These are phyloP conservation scores for Melanocharis versteri DNA, from an alignment of 2,113 vertebrate species.

Conservation along the genomic window DNA sequence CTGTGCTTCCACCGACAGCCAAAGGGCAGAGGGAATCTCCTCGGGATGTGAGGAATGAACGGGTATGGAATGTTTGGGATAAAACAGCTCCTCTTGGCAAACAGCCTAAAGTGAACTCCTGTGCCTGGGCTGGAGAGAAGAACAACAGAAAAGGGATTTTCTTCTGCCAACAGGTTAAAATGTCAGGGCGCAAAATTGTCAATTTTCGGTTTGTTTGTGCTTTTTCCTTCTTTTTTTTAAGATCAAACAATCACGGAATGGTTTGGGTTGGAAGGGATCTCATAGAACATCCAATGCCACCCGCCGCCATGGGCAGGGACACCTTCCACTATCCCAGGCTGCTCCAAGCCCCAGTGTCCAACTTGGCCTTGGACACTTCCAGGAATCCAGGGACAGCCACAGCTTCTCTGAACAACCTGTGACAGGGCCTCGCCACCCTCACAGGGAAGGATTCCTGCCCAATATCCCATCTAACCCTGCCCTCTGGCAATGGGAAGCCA, in stretches of 20 bases:
- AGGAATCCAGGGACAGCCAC: background rate
- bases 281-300: too few species aligned
- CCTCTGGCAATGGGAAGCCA: background rate
- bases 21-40: background rate
- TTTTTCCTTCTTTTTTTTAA: background rate
- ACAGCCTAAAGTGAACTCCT: accelerated
- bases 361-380: accelerated
- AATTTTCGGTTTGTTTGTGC: accelerated
- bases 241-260: background rate
- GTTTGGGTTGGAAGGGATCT: background rate
- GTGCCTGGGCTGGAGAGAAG: too few species aligned
- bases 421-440: accelerated
- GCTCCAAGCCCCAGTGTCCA: accelerated
- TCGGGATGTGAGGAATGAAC: accelerated
- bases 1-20: accelerated
- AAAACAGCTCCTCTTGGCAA: accelerated
- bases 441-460: accelerated
- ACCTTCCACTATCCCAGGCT: accelerated
- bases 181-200: accelerated
- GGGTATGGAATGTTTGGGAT: accelerated
- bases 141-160: background rate
- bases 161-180: accelerated
- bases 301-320: background rate
- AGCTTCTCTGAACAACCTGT: background rate
- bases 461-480: accelerated